Conservation (phyloP, 2,113 vertebrate species). For the Ptyas mucosa region DNA sequence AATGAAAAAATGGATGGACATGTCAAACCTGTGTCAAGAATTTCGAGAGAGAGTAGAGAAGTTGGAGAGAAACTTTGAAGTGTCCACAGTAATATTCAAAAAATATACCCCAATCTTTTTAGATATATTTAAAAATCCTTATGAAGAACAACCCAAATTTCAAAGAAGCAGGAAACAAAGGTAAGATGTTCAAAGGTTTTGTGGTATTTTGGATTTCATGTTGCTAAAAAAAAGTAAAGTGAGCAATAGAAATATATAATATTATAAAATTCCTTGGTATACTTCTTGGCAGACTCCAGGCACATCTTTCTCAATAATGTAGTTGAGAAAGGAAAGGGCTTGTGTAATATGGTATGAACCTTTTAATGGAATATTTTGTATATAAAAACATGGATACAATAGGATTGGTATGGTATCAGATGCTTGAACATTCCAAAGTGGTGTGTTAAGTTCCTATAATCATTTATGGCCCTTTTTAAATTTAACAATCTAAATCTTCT, state of each 20-base stretch:
- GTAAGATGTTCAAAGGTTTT: slow-evolving; percentile 50
- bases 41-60: slow-evolving; percentile 87
- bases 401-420: fast-evolving
- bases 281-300: not conserved
- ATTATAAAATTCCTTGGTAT: not conserved
- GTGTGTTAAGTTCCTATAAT: not conserved
- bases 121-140: slow-evolving; percentile 91
- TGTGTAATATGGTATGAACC: not conserved
- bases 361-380: not conserved
- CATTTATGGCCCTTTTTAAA: fast-evolving
- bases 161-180: slow-evolving; percentile 92
- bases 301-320: not conserved
- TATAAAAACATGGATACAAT: not conserved
- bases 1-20: slow-evolving; percentile 98
- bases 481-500: not conserved
- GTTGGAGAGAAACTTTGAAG: slow-evolving; percentile 95
- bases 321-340: not conserved
- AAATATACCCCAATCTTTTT: slow-evolving; percentile 98
- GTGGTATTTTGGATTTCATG: not conserved
- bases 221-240: not conserved
- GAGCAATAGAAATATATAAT: not conserved
- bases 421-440: fast-evolving
- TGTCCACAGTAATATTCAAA: slow-evolving; percentile 94
- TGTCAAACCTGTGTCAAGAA: slow-evolving; percentile 87
- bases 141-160: slow-evolving; percentile 78